A percentile compares a stretch with the other conserved stretches of the same genome.
Evolutionary conservation across 2,888 invertebrate species (phyloP).

Genomic region (Leptinotarsa juncta): DNA sequence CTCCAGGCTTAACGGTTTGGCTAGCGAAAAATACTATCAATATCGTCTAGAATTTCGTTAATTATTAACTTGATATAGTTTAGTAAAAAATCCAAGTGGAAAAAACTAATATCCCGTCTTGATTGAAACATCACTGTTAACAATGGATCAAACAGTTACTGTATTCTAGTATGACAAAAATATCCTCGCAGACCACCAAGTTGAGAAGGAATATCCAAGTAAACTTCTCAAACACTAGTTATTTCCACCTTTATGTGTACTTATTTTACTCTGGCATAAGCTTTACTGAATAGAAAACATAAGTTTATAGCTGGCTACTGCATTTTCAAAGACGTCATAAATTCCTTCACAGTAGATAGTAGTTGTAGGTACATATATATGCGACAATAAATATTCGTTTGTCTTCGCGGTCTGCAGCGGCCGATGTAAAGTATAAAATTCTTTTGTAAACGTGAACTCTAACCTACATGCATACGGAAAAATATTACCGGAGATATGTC

Average conservation of each 20-base stretch:
- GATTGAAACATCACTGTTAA: too few relatives aligned
- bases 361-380: constrained; percentile 19
- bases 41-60: too few relatives aligned
- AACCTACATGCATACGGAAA: constrained; percentile 40
- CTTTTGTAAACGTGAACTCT: constrained; percentile 37
- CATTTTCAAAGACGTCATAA: constrained; percentile 16
- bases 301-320: constrained; percentile 23
- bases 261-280: neutral
- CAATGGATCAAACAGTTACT: too few relatives aligned
- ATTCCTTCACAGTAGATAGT: constrained; percentile 11
- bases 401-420: constrained; percentile 20
- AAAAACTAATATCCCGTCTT: too few relatives aligned
- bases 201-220: neutral
- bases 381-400: constrained; percentile 26
- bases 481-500: constrained; percentile 29
- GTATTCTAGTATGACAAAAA: too few relatives aligned
- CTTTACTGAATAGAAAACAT: constrained; percentile 14
- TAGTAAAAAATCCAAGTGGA: too few relatives aligned
- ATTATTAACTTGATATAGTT: too few relatives aligned
- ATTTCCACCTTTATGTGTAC: constrained; percentile 12
- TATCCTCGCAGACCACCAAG: neutral
- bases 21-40: too few relatives aligned
- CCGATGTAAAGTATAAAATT: constrained; percentile 33
- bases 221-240: neutral
- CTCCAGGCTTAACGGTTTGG: too few relatives aligned